Percentiles rank a stretch among this genome's conserved stretches.
These are phyloP conservation scores for Triplophysa siluroides DNA, from an alignment of 2,113 vertebrate species.

Conservation along the genomic window DNA sequence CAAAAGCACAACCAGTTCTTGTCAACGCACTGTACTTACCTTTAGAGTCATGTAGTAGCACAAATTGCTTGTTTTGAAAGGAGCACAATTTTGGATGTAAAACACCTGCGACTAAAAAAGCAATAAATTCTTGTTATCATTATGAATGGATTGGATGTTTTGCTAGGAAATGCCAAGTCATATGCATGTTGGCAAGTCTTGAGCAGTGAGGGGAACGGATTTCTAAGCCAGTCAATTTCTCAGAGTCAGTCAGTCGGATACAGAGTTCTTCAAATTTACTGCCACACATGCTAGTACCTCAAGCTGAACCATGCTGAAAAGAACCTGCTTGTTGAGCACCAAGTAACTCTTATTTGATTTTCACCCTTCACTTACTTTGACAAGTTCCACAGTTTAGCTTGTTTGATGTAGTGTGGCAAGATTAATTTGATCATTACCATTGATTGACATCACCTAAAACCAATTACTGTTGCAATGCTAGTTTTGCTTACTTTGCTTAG, in stretches of 20 bases:
- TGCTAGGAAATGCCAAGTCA: constrained; percentile 11
- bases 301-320: constrained; percentile 25
- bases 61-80: constrained; percentile 21
- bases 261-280: constrained; percentile 19
- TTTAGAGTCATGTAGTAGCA: background rate
- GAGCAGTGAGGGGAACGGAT: constrained; percentile 4
- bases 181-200: background rate
- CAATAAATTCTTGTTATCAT: constrained; percentile 6
- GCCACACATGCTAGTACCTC: background rate
- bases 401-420: constrained; percentile 23
- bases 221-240: constrained; percentile 32
- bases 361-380: constrained; percentile 26
- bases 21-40: background rate
- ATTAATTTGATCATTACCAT: background rate
- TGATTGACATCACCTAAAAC: background rate
- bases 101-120: constrained; percentile 16
- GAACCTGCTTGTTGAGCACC: constrained; percentile 22
- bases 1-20: constrained; percentile 1
- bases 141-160: constrained; percentile 19
- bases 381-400: constrained; percentile 24
- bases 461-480: background rate
- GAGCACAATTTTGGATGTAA: constrained; percentile 14
- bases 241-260: constrained; percentile 37
- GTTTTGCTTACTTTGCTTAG: background rate
- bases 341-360: constrained; percentile 36